These are phyloP conservation scores for Cheumatopsyche charites DNA, from an alignment of 1,140 invertebrate species.

Conservation along the genomic window DNA sequence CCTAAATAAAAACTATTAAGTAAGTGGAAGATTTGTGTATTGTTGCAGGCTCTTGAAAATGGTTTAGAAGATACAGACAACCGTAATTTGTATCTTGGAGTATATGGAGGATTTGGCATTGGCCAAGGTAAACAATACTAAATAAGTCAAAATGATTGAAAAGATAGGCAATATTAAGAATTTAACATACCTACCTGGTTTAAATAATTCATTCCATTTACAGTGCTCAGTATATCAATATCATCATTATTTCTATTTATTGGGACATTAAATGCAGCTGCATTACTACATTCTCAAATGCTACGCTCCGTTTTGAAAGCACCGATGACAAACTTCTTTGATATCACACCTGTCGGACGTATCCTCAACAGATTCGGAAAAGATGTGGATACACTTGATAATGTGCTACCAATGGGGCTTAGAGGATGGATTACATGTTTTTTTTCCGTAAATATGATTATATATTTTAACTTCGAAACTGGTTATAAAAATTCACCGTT, in stretches of 20 bases:
- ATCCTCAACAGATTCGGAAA: slow-evolving; percentile 86
- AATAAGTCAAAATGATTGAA: too few species aligned
- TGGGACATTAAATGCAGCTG: slow-evolving; percentile 74
- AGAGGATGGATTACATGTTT: slow-evolving; percentile 73
- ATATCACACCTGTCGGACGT: slow-evolving; percentile 83
- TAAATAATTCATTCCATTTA: slow-evolving; percentile 50
- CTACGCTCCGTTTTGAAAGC: slow-evolving; percentile 73
- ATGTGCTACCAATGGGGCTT: slow-evolving; percentile 73
- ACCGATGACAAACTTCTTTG: slow-evolving; percentile 80
- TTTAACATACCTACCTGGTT: too few species aligned
- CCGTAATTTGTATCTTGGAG: slow-evolving; percentile 82
- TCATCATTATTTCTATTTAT: slow-evolving; percentile 71
- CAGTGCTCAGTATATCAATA: slow-evolving; percentile 73
- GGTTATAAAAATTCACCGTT: too few species aligned
- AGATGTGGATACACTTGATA: slow-evolving; percentile 82
- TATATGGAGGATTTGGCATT: slow-evolving; percentile 85
- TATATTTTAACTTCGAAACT: not conserved
- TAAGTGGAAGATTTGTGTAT: too few species aligned
- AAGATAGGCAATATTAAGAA: too few species aligned
- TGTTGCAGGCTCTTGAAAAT: too few species aligned
- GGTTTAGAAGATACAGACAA: slow-evolving; percentile 59
- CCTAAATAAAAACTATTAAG: too few species aligned
- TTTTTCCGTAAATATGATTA: slow-evolving; percentile 65
- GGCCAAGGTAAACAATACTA: slow-evolving; percentile 75
- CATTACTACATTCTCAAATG: slow-evolving; percentile 69